Percentiles rank a stretch among this genome's conserved stretches.
These are phyloP conservation scores for Portunus trituberculatus DNA, from an alignment of 1,140 invertebrate species.

Conservation along the genomic window DNA sequence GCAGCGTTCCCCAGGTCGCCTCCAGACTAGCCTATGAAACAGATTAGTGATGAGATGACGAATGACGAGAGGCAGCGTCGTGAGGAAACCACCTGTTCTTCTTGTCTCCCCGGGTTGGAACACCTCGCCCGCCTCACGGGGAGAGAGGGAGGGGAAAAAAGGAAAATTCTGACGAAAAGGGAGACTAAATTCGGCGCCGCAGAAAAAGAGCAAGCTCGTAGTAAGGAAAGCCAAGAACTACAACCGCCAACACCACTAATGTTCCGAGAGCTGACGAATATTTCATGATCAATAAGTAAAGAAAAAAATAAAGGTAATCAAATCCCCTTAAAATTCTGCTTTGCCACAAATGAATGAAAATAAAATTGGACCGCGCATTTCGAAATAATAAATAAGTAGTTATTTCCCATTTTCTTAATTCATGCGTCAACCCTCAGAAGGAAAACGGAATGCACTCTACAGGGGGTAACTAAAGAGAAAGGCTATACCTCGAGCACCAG, in stretches of 20 bases:
- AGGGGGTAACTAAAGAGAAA: constrained; percentile 43
- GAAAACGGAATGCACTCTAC: constrained; percentile 53
- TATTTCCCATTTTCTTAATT: neutral
- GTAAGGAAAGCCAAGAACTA: neutral
- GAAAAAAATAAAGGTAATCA: neutral
- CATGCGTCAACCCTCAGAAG: constrained; percentile 34
- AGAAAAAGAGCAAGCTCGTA: neutral
- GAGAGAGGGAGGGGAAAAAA: neutral
- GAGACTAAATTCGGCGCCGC: neutral
- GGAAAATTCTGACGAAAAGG: neutral
- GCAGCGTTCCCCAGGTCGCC: constrained; percentile 3
- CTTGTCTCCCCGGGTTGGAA: constrained; percentile 15
- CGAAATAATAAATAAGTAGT: no score
- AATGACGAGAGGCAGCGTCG: constrained; percentile 45
- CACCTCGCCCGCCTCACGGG: neutral
- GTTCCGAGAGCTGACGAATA: neutral
- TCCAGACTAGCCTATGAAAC: constrained; percentile 29
- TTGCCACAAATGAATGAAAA: no score
- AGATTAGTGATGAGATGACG: constrained; percentile 57
- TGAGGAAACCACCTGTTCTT: constrained; percentile 68
- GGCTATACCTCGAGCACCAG: constrained; percentile 6
- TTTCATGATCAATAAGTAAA: neutral
- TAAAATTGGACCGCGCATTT: no score
- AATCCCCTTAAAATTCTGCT: no score
- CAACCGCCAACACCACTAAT: neutral